These are phyloP conservation scores for Diacarnus erythraeanus DNA, from an alignment of 37 sponge, comb jelly and placozoan species.

Conservation along the genomic window DNA sequence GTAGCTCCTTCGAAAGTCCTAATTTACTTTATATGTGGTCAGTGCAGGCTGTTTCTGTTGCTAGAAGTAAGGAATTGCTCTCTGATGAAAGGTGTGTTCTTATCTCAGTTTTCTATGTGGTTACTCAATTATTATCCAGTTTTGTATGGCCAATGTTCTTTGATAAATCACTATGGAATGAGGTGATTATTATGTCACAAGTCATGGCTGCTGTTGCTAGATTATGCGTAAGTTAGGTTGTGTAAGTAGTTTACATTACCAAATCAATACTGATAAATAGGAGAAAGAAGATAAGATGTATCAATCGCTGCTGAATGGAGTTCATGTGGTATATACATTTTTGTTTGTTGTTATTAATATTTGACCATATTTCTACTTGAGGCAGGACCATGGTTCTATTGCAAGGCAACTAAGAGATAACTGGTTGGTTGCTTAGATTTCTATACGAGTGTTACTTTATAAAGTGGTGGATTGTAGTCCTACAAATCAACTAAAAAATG, in stretches of 20 bases:
- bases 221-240: slow-evolving; percentile 15
- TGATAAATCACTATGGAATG: slow-evolving; percentile 9
- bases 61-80: neutral
- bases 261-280: neutral
- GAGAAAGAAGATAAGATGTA: neutral
- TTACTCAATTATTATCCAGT: neutral
- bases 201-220: neutral
- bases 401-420: neutral
- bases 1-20: neutral
- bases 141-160: slow-evolving; percentile 23
- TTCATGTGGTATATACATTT: neutral
- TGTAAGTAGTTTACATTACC: neutral
- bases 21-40: neutral
- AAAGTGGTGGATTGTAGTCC: neutral
- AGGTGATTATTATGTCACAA: neutral
- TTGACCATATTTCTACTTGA: neutral
- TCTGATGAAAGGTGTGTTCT: slow-evolving; percentile 12
- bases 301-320: neutral
- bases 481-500: neutral
- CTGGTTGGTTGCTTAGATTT: neutral
- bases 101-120: neutral
- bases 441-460: neutral
- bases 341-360: neutral
- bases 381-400: neutral
- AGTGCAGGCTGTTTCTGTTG: slow-evolving; percentile 7